Percentiles rank a stretch among this genome's conserved stretches.
phyloP scores from a whole-genome alignment of 1,140 invertebrate genomes.

The Anoplolepis gracilipes region DNA sequence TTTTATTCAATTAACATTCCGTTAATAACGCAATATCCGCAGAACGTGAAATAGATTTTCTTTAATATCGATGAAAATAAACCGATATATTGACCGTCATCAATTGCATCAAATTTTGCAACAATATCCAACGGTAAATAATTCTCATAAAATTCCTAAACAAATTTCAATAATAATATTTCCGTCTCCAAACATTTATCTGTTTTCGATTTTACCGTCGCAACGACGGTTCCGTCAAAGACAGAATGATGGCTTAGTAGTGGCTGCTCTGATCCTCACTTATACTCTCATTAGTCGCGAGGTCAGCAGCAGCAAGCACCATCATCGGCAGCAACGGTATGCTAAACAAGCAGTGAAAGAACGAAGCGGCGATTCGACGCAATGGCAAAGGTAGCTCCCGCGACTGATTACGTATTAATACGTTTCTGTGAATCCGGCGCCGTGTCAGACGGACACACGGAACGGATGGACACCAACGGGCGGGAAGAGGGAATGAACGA shows the following conservation, averaged over 20 bases:
- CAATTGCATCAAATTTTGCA: not conserved
- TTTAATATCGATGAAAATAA: not conserved
- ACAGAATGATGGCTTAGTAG: conserved; percentile 3
- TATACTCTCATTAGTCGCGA: conserved; percentile 66
- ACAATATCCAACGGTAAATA: not conserved
- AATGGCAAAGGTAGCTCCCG: conserved; percentile 68
- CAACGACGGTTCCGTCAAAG: conserved; percentile 39
- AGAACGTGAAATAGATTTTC: not conserved
- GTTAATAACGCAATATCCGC: not conserved
- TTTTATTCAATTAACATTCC: not conserved
- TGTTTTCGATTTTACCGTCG: not conserved
- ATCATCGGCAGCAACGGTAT: conserved; percentile 67
- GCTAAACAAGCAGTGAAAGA: conserved; percentile 70
- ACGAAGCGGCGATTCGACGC: conserved; percentile 55
- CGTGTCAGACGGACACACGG: conserved; percentile 68
- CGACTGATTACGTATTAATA: conserved; percentile 78
- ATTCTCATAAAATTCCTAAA: not conserved
- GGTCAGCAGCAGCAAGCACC: conserved; percentile 60
- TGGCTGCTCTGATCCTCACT: conserved; percentile 47
- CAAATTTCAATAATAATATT: conserved; percentile 29
- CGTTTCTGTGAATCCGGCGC: conserved; percentile 74
- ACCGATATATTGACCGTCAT: not conserved
- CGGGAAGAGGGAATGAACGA: conserved; percentile 9
- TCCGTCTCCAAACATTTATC: conserved; percentile 1
- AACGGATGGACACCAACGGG: conserved; percentile 59